phyloP scores from a whole-genome alignment of 2,888 invertebrate species.

The Petrolisthes cinctipes region DNA sequence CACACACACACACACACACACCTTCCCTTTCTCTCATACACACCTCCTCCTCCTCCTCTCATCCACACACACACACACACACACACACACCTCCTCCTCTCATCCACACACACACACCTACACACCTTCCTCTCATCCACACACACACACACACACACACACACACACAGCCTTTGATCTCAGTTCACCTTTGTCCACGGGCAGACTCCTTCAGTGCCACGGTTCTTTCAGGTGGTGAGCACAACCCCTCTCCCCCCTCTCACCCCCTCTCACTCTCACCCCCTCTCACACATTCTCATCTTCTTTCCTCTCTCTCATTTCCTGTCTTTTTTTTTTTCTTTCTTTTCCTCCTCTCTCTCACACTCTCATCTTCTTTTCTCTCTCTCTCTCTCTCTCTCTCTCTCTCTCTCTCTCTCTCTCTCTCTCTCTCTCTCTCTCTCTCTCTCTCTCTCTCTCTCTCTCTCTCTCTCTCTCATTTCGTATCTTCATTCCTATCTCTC shows the following conservation, averaged over 20 bases:
- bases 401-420: constrained; percentile 5
- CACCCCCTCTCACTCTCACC: neutral
- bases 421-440: neutral
- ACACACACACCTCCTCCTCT: no score
- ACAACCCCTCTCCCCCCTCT: neutral
- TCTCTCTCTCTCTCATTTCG: neutral
- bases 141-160: no score
- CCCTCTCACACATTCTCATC: neutral
- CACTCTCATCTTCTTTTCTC: neutral
- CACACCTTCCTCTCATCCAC: no score
- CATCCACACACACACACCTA: no score
- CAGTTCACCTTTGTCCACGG: no score
- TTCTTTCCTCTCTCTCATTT: neutral
- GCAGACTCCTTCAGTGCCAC: no score
- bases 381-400: neutral
- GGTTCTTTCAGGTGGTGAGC: no score
- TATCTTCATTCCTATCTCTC: neutral
- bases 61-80: neutral
- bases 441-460: neutral
- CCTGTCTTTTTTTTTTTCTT: neutral
- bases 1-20: neutral
- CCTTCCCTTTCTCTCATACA: neutral
- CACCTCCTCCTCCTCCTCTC: neutral
- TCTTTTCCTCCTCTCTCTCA: neutral
- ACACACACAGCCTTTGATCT: no score